A percentile compares a stretch with the other conserved stretches of the same genome.
Conservation (phyloP, 2,113 vertebrate genomes). For the Typhlomys cinereus region DNA sequence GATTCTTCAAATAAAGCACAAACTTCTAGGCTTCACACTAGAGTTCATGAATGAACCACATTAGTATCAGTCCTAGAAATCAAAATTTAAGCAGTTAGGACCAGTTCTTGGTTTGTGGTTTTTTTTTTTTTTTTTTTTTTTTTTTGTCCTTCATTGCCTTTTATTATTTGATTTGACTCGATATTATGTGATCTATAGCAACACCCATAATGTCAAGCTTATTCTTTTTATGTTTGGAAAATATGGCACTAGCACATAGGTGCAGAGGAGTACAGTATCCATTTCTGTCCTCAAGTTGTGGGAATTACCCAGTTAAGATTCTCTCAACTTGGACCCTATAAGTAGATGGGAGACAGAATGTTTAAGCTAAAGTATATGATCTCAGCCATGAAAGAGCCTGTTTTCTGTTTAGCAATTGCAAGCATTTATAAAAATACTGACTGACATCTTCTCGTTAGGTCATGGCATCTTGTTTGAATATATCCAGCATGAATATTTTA, state of each 20-base stretch:
- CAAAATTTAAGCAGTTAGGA: neutral
- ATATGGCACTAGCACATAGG: neutral
- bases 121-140: slow-evolving; percentile 1
- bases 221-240: neutral
- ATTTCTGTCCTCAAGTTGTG: neutral
- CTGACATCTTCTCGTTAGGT: neutral
- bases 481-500: neutral
- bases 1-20: neutral
- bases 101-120: neutral
- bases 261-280: neutral
- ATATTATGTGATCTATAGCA: neutral
- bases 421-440: neutral
- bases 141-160: neutral
- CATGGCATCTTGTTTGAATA: neutral
- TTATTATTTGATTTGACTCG: neutral
- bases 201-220: neutral
- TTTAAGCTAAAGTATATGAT: neutral
- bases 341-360: no score
- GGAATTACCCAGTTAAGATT: neutral
- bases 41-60: neutral
- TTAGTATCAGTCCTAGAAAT: neutral
- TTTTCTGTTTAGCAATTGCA: neutral
- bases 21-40: neutral
- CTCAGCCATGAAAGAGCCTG: neutral
- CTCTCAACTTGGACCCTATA: neutral